These are phyloP conservation scores for Aporophyla nigra DNA, from an alignment of 2,888 invertebrate species.

Conservation along the genomic window DNA sequence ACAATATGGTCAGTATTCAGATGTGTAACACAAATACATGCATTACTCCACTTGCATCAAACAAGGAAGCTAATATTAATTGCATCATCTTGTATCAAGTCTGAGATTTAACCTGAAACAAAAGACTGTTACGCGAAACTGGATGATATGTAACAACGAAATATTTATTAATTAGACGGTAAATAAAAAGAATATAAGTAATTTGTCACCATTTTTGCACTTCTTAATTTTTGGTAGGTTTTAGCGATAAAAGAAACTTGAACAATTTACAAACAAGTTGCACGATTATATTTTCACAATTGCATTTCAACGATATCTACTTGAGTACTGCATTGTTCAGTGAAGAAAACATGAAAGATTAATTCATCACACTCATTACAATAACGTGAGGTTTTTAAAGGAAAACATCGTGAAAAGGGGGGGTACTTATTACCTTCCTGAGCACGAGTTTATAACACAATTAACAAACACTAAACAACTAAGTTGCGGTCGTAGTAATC, in stretches of 20 bases:
- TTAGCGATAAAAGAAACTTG: neutral
- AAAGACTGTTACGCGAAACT: conserved; percentile 47
- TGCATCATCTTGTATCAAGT: conserved; percentile 58
- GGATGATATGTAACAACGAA: neutral
- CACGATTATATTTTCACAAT: conserved; percentile 31
- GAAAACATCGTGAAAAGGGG: neutral
- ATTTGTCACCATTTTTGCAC: conserved; percentile 1
- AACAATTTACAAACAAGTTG: conserved; percentile 8
- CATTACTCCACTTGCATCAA: conserved; percentile 60
- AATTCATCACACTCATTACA: neutral
- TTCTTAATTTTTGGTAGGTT: neutral
- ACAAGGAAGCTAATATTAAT: conserved; percentile 64
- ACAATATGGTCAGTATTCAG: conserved; percentile 36
- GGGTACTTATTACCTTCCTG: conserved; percentile 11
- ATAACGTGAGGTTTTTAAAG: neutral
- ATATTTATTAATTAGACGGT: conserved; percentile 10
- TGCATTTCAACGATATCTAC: conserved; percentile 32
- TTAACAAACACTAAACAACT: too few species aligned
- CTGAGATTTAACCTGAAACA: conserved; percentile 44
- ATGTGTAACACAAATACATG: conserved; percentile 57
- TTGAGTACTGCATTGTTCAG: conserved; percentile 10
- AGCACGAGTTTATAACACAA: neutral
- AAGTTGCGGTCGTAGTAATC: neutral
- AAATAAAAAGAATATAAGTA: neutral
- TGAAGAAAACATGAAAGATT: conserved; percentile 36